These are phyloP conservation scores for Cryptophagus acutangulus DNA, from an alignment of 2,888 invertebrate genomes.

Conservation along the genomic window DNA sequence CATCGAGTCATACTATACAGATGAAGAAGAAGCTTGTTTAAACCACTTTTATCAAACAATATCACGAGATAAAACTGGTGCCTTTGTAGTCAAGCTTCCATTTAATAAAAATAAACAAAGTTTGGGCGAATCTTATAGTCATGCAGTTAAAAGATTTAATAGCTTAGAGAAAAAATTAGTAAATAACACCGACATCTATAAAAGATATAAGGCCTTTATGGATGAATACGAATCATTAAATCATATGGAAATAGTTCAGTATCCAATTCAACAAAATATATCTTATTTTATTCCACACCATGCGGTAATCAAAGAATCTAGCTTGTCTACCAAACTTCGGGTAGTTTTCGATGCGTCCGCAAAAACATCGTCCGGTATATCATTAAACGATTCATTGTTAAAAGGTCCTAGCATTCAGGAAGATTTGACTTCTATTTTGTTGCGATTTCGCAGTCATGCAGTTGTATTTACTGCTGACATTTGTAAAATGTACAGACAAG, in stretches of 20 bases:
- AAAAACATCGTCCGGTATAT: background rate
- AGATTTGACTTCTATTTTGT: constrained; percentile 6
- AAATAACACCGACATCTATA: constrained; percentile 20
- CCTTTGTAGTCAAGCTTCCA: constrained; percentile 28
- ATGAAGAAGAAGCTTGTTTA: no score
- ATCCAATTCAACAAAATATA: background rate
- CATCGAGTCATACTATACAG: no score
- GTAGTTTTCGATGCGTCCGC: constrained; percentile 10
- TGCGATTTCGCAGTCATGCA: constrained; percentile 15
- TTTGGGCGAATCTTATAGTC: constrained; percentile 24
- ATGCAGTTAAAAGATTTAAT: constrained; percentile 26
- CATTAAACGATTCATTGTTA: constrained; percentile 9
- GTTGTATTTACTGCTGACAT: constrained; percentile 11
- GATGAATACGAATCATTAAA: background rate
- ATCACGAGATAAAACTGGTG: constrained; percentile 1
- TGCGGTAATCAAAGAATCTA: constrained; percentile 8
- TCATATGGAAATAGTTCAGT: background rate
- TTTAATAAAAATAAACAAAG: constrained; percentile 16
- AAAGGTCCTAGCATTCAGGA: constrained; percentile 10
- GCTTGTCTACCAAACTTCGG: constrained; percentile 7
- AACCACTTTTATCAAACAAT: constrained; percentile 10
- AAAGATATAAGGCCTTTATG: constrained; percentile 16
- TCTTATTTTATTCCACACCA: constrained; percentile 11
- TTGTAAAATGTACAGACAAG: constrained; percentile 12
- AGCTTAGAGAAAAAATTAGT: constrained; percentile 23